Percentiles rank a stretch among this genome's conserved stretches.
phyloP scores from a whole-genome alignment of 2,888 invertebrate genomes.

The Mythimna ferrago region DNA sequence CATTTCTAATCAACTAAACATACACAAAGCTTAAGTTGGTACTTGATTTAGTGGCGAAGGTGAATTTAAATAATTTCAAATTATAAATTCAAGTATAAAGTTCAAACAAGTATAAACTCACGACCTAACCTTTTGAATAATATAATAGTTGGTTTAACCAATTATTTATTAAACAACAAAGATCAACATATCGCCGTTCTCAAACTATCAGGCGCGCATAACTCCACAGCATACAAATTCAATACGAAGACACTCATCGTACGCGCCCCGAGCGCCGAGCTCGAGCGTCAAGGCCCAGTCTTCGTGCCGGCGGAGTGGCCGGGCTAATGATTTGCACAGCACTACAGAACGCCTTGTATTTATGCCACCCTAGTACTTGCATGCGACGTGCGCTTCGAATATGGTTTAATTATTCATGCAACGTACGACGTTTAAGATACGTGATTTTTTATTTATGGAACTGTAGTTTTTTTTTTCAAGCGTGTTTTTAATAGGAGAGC shows the following conservation, averaged over 20 bases:
- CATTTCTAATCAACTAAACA: not conserved
- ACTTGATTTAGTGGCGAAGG: not conserved
- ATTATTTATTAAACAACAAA: constrained; percentile 25
- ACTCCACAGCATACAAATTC: constrained; percentile 53
- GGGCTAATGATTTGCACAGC: constrained; percentile 75
- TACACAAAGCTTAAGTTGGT: too few species aligned
- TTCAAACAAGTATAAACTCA: not conserved
- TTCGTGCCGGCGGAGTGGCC: constrained; percentile 60
- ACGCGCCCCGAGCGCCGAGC: constrained; percentile 64
- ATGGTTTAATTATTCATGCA: constrained; percentile 61
- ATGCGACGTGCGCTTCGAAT: constrained; percentile 54
- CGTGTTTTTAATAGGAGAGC: not conserved
- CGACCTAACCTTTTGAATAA: not conserved
- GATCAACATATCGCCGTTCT: constrained; percentile 8
- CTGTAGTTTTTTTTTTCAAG: constrained; percentile 12
- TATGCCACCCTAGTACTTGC: constrained; percentile 57
- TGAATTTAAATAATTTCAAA: not conserved
- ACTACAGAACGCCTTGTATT: constrained; percentile 60
- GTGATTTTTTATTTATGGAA: constrained; percentile 45
- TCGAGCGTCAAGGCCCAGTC: constrained; percentile 64
- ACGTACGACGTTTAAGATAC: constrained; percentile 35
- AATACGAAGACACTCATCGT: constrained; percentile 58
- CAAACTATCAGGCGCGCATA: constrained; percentile 47
- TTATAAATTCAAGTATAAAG: not conserved
- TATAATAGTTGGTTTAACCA: constrained; percentile 6